A percentile compares a stretch with the other conserved stretches of the same genome.
Conservation (phyloP, 2,113 vertebrate genomes). For the Anhinga anhinga region DNA sequence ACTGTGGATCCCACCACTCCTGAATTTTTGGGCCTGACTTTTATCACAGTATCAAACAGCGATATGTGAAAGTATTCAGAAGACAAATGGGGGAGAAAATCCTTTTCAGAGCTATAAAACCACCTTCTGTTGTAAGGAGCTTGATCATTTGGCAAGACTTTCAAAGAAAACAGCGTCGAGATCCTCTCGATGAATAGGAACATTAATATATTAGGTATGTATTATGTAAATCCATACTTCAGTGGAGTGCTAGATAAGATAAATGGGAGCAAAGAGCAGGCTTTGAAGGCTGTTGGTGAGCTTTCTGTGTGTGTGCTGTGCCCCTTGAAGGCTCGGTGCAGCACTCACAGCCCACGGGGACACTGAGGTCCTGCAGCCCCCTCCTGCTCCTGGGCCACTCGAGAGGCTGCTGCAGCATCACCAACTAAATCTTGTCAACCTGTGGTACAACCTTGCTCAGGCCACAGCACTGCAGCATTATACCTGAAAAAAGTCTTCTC, state of each 20-base stretch:
- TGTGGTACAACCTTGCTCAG: not conserved
- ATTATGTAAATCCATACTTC: conserved; percentile 23
- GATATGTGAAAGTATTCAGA: not conserved
- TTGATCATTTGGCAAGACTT: not conserved
- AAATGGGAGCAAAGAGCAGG: conserved; percentile 21
- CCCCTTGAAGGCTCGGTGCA: not conserved
- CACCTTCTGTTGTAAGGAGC: not conserved
- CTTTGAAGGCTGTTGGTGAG: not conserved
- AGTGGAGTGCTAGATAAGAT: conserved; percentile 21
- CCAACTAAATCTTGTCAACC: not conserved
- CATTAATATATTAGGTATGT: not conserved
- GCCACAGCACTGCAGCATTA: not conserved
- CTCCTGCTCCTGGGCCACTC: not conserved
- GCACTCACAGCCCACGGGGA: not conserved
- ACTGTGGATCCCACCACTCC: not conserved
- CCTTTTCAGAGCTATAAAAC: conserved; percentile 15
- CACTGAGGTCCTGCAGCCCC: rapidly evolving
- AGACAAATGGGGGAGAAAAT: not conserved
- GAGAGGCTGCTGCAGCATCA: rapidly evolving
- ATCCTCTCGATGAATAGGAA: not conserved
- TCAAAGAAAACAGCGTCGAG: not conserved
- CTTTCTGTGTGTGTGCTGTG: not conserved
- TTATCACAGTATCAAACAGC: not conserved
- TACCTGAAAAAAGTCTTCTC: not conserved
- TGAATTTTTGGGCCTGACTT: not conserved